Percentiles rank a stretch among this genome's conserved stretches.
Conservation (phyloP, 2,113 vertebrate species). For the Oryctolagus cuniculus region mOryCun1.1 NC_091434.1:21750001-21750500, state of each 20-base stretch:
- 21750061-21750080: no score
- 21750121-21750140: no score
- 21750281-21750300: neutral
- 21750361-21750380: neutral
- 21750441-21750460: neutral
- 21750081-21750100: no score
- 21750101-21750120: no score
- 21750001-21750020: no score
- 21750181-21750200: no score
- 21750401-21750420: neutral
- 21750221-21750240: neutral
- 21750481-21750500: neutral
- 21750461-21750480: neutral
- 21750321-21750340: constrained; percentile 5
- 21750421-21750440: neutral
- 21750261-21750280: neutral
- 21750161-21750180: no score
- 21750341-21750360: constrained; percentile 35
- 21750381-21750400: neutral
- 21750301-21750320: neutral
- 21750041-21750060: no score
- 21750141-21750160: no score
- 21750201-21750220: no score
- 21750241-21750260: neutral
- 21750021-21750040: no score